Conservation (phyloP, 2,888 invertebrate genomes). For the Troides helena region DNA sequence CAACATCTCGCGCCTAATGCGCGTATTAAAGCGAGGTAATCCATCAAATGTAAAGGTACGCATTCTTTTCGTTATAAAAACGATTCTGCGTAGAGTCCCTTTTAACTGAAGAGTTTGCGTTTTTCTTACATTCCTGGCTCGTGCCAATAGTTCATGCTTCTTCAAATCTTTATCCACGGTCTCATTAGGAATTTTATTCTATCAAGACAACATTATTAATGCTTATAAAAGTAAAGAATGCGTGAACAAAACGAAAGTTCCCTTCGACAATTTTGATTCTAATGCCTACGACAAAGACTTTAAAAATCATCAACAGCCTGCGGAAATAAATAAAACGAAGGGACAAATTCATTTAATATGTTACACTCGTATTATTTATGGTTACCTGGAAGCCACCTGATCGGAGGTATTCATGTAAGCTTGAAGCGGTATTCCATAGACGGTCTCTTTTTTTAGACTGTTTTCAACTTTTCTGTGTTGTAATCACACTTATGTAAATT, state of each 20-base stretch:
- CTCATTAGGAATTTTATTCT: constrained; percentile 35
- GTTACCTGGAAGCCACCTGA: constrained; percentile 5
- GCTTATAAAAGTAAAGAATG: constrained; percentile 15
- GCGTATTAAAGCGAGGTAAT: constrained; percentile 30
- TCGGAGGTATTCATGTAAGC: constrained; percentile 60
- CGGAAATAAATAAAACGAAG: neutral
- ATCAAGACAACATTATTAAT: constrained; percentile 16
- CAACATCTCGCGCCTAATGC: constrained; percentile 19
- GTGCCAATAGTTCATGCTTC: constrained; percentile 63
- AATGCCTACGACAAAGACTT: neutral
- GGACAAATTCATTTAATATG: constrained; percentile 4
- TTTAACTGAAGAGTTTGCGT: constrained; percentile 33
- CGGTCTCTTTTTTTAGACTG: constrained; percentile 40
- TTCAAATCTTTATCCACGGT: constrained; percentile 50
- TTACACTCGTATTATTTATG: constrained; percentile 9
- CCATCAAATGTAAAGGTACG: constrained; percentile 31
- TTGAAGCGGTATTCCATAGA: constrained; percentile 47
- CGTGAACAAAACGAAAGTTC: constrained; percentile 12
- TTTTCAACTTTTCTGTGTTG: constrained; percentile 40
- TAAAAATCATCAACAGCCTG: neutral
- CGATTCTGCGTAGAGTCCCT: constrained; percentile 29
- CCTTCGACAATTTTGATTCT: constrained; percentile 1
- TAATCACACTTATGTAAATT: constrained; percentile 73
- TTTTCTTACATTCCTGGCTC: constrained; percentile 66
- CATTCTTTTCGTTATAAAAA: constrained; percentile 28